phyloP scores from a whole-genome alignment of 2,888 invertebrate species.

The Leptinotarsa juncta region DNA sequence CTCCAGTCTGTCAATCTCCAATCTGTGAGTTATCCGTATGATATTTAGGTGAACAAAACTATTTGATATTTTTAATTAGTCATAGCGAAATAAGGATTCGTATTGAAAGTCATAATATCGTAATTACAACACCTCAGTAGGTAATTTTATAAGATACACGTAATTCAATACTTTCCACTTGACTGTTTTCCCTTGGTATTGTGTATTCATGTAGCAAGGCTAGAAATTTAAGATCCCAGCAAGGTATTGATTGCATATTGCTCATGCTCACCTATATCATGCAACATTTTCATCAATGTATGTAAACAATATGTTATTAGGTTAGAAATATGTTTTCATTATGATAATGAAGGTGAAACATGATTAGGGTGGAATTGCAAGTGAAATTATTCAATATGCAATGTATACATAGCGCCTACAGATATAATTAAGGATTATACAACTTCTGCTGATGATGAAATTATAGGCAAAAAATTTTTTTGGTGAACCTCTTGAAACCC shows the following conservation, averaged over 20 bases:
- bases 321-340: not conserved
- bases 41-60: no score
- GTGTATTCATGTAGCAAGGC: conserved; percentile 14
- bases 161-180: conserved; percentile 17
- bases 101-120: not conserved
- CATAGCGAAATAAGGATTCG: not conserved
- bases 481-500: no score
- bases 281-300: not conserved
- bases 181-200: conserved; percentile 20
- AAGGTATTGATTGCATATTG: conserved; percentile 19
- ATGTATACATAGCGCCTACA: no score
- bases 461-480: no score
- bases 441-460: no score
- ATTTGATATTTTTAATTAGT: not conserved
- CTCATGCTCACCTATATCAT: conserved; percentile 8
- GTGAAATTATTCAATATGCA: no score
- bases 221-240: not conserved
- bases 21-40: no score
- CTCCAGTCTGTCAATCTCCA: no score
- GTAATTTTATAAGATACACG: conserved; percentile 4
- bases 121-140: not conserved
- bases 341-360: no score
- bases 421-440: no score
- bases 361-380: no score
- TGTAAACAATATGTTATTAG: not conserved